Base-by-base conservation (phyloP, 2,797 vertebrate species). In the Craterocephalus amniculus region DNA sequence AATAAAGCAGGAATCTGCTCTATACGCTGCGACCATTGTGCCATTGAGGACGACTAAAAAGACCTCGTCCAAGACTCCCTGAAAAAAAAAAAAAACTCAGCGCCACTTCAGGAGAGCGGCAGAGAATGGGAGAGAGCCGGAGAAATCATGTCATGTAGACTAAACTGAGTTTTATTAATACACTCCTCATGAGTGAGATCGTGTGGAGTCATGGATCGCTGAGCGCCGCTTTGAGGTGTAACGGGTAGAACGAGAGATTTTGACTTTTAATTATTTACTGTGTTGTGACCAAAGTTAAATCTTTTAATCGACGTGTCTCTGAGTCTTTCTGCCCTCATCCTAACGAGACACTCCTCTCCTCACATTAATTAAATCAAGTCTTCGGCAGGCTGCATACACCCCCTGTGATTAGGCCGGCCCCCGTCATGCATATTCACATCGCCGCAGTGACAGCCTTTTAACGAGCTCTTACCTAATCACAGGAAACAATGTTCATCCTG, bases 291-390 rank as follows among this genome's bases (percentile, higher is more conserved):
- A 91, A 80, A 95, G 92, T 93, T 93, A 93, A 95, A 95, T 94
- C 92, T 38, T 13, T 38, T 38, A 38, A 38, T 38, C 36, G 13
- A 13, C 14, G 36, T 38, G 4, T 12, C 27, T 6, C 32, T 31
- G 40, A 63, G 64, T 52, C 54, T 72, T 59, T 89, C 69, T 35
- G 67, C 40, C 55, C 63, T 72, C 56, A 85, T 88, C 43, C 94
- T 96, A 96, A 95, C 96, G 94, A 96, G 95, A 95, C 95, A 87
- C 94, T 95, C 94, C 76, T 94, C 95, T 94, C 93, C 96, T 97
- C 95, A 95, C 95, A 95, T 95, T 97, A 97, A 98, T 98, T 97
- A 98, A 98, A 98, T 96, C 96, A 96, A 96, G 95, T 94, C 96
- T 97, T 97, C 96, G 96, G 95, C 96, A 59, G 73, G 72, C 83